Evolutionary conservation across 2,888 invertebrate species (phyloP).

Genomic region (Morpho deidamia): DNA sequence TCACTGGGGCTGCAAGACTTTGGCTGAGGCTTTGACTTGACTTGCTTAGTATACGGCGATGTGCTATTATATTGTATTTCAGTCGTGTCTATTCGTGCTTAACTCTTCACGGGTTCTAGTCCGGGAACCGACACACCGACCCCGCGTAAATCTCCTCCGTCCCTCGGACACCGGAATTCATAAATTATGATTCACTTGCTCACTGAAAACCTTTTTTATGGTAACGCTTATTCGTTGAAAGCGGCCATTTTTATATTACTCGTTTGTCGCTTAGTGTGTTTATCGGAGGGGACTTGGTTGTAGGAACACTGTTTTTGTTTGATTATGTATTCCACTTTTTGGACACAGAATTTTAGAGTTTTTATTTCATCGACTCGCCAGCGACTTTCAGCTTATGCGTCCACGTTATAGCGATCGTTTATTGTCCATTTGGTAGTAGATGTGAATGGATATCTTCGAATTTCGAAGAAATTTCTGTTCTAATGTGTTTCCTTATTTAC

Average conservation of each 20-base stretch:
- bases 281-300: constrained; percentile 18
- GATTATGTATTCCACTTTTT: not conserved
- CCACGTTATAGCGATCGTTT: too few species aligned
- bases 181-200: constrained; percentile 79
- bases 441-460: too few species aligned
- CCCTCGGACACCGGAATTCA: constrained; percentile 72
- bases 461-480: too few species aligned
- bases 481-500: too few species aligned
- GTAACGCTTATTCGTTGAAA: constrained; percentile 72
- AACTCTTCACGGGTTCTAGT: constrained; percentile 39
- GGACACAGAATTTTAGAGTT: not conserved
- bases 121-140: constrained; percentile 69
- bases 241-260: constrained; percentile 66
- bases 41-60: too few species aligned
- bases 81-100: constrained; percentile 24
- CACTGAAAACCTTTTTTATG: constrained; percentile 78
- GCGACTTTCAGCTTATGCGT: too few species aligned
- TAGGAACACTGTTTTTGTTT: not conserved
- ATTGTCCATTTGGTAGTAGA: too few species aligned
- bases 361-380: not conserved
- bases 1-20: too few species aligned
- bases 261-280: constrained; percentile 51
- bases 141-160: constrained; percentile 69
- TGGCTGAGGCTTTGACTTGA: too few species aligned
- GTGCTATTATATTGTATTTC: not conserved